Evolutionary conservation across 2,888 invertebrate species (phyloP).

Genomic region (Drosophila kambysellisi): DNA sequence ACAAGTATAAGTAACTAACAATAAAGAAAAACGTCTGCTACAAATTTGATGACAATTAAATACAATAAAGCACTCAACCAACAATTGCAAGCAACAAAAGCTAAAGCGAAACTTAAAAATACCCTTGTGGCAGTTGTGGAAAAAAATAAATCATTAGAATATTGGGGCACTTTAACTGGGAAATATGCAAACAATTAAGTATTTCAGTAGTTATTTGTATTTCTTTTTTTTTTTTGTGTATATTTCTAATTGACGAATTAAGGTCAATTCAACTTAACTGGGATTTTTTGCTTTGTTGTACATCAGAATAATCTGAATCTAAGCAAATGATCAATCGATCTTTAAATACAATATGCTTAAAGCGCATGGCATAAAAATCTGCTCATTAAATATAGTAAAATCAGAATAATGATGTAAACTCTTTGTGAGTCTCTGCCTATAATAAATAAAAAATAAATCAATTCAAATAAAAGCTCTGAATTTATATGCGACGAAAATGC

Average conservation of each 20-base stretch:
- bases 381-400: neutral
- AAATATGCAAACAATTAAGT: neutral
- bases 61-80: conserved; percentile 46
- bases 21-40: conserved; percentile 52
- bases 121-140: conserved; percentile 3
- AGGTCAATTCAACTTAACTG: neutral
- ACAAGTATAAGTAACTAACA: conserved; percentile 29
- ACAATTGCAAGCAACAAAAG: neutral
- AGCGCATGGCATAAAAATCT: too few species aligned
- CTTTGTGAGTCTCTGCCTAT: neutral
- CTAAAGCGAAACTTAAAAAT: conserved; percentile 8
- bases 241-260: neutral
- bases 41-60: conserved; percentile 65
- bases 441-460: conserved; percentile 1
- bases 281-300: neutral
- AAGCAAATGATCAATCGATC: neutral
- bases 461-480: conserved; percentile 4
- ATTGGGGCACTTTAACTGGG: neutral
- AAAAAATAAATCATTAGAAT: neutral
- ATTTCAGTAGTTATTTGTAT: neutral
- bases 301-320: neutral
- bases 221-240: neutral
- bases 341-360: neutral
- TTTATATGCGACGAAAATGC: conserved; percentile 3
- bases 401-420: neutral